A percentile compares a stretch with the other conserved stretches of the same genome.
phyloP scores from a whole-genome alignment of 2,113 vertebrate genomes.

The Callospermophilus lateralis region DNA sequence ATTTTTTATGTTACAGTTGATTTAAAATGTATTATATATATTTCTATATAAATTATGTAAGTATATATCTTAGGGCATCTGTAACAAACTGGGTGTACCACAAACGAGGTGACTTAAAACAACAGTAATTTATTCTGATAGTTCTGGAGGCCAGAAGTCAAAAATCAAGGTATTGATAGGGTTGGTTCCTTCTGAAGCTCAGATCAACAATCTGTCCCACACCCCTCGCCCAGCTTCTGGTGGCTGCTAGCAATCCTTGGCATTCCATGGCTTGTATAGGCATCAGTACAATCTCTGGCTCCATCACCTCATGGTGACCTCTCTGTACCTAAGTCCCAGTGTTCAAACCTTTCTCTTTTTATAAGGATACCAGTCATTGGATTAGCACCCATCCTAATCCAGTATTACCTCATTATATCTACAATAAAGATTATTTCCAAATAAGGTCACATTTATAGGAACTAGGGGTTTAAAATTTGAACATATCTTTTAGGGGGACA shows the following conservation, averaged over 20 bases:
- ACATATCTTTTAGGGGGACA: neutral
- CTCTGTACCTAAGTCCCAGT: neutral
- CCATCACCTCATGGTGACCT: accelerated
- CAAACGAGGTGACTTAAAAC: neutral
- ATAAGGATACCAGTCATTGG: neutral
- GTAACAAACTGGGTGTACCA: neutral
- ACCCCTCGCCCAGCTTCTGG: neutral
- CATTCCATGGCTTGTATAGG: too few relatives aligned
- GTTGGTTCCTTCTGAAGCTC: neutral
- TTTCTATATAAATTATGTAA: neutral
- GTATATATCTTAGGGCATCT: neutral
- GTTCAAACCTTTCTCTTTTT: neutral
- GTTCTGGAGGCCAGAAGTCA: neutral
- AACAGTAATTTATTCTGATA: neutral
- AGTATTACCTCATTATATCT: neutral
- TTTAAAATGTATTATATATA: neutral
- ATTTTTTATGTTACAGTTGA: slow-evolving; percentile 1
- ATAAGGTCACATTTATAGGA: neutral
- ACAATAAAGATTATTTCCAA: neutral
- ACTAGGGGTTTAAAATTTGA: neutral
- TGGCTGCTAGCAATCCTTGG: neutral
- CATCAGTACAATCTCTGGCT: neutral
- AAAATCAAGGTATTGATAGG: neutral
- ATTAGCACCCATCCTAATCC: neutral
- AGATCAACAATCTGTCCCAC: accelerated